Base-by-base conservation (phyloP, 2,113 vertebrate species). In the Scomber japonicus region DNA sequence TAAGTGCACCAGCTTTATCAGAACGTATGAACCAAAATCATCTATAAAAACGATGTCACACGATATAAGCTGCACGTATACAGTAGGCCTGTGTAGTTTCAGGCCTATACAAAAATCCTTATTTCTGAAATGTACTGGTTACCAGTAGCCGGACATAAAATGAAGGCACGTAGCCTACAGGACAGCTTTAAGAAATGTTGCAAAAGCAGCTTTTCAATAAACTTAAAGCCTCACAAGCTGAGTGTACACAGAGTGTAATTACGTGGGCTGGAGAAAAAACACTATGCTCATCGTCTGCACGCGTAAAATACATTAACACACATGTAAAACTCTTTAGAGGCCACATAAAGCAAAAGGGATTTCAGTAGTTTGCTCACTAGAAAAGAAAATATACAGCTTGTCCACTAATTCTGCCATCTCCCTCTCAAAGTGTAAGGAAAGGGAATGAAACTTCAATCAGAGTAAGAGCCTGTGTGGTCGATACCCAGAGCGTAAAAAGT, bases 241-340 rank as follows among this genome's bases (percentile, higher is more conserved):
- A 65, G 62, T 45, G 4, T 24, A 17, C 11, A 54, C 0, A 59
- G 16, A 50, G 17, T 9, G 21, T 21, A 17, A 35, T 45, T 64
- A 19, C 7, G 50, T 51, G 12, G 45, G 53, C n/a, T 61, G 24
- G 53, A 57, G 60, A 11, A 60, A 27, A 40, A 21, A 59, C 45
- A n/a, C 17, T 14, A 27, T 14, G 16, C 9, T 13, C 44, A 14
- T 5, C 27, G 8, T 16, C 2, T 53, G 40, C 57, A 3, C 50
- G 82, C 59, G 73, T 70, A 79, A 79, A 83, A 79, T 31, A 45
- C 40, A 12, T 51, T 12, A 6, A 9, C 63, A 11, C 5, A 3
- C 19, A 4, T 40, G 35, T 40, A 40, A 40, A 40, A 40, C 35
- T 40, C 35, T 40, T 40, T 40, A 40, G 35, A 40, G 35, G 35